Base-by-base conservation (phyloP, 2,888 invertebrate species). In the Spilarctia lutea region DNA sequence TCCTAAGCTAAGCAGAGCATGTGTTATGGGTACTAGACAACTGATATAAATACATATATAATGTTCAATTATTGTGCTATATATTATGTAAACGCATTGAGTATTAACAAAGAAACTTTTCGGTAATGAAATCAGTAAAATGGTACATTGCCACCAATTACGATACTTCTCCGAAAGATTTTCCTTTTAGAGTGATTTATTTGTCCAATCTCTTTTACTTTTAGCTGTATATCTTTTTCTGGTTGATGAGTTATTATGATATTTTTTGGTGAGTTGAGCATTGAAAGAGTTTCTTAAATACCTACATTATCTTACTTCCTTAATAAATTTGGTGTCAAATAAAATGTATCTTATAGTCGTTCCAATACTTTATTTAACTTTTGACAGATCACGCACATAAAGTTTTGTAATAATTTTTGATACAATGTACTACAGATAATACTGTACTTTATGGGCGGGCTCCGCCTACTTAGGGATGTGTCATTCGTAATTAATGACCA, bases 101-200 rank as follows among this genome's bases (percentile, higher is more conserved):
- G 52, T 52, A 52, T 52, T 52, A 52, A 52, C 8, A 24, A 0
- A 3, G 3, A 42, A 42, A 2, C 42, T 18, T 18, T 45, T 45
- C 18, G 18, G 18, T 45, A 45, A 45, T 45, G 4, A 4, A 4
- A 52, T 24, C 6, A 56, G 2, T 24, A 1, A 8, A n/a, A 56
- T 56, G n/a, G n/a, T 56, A n/a, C 56, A 56, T 56, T 56, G n/a
- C n/a, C 56, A 56, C 24, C 56, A n/a, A 56, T 56, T n/a, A 56
- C 10, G 24, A n/a, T 0, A 24, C 0, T 24, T 52, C 20, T 20
- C 24, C 3, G 56, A 56, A n/a, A n/a, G 0, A 6, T 48, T 48
- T 48, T 48, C 20, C 20, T 48, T 1, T 48, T 48, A 20, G 20
- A 48, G 20, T 24, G n/a, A 56, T 56, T 56, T n/a, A 56, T 56